A percentile compares a stretch with the other conserved stretches of the same genome.
Evolutionary conservation across 2,797 vertebrate species (phyloP).

Genomic region (Sylvilagus floridanus): DNA sequence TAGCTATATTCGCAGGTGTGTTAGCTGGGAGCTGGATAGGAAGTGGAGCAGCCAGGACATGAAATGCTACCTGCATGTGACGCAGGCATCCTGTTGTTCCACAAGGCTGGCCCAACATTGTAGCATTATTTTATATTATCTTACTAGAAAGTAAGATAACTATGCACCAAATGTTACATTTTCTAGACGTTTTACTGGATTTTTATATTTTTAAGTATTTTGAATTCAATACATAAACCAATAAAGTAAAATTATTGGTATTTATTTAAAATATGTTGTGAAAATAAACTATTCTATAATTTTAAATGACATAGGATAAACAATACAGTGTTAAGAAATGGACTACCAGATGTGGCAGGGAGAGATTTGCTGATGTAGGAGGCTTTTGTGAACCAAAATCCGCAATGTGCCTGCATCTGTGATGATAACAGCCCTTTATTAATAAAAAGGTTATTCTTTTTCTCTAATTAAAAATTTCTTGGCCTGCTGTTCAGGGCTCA

Average conservation of each 20-base stretch:
- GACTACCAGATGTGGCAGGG: not conserved
- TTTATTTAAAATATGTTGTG: conserved; percentile 59
- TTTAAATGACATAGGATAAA: conserved; percentile 50
- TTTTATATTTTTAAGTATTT: not conserved
- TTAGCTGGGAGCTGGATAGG: too few relatives aligned
- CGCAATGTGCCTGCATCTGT: conserved; percentile 16
- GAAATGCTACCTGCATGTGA: too few relatives aligned
- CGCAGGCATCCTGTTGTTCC: too few relatives aligned
- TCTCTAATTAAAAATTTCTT: conserved; percentile 61
- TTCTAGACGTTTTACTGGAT: not conserved
- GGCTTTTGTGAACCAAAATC: conserved; percentile 18
- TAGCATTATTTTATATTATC: not conserved
- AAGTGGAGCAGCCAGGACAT: too few relatives aligned
- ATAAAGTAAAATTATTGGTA: not conserved
- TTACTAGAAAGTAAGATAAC: not conserved
- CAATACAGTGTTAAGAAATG: not conserved
- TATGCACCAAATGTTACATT: not conserved
- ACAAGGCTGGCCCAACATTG: not conserved
- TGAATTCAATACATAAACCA: conserved; percentile 44
- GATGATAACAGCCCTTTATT: conserved; percentile 62
- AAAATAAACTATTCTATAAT: conserved; percentile 52
- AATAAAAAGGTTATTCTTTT: conserved; percentile 48
- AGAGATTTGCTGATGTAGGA: not conserved
- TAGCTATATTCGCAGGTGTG: too few relatives aligned
- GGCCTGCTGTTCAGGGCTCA: not conserved